Conservation (phyloP, 2,888 invertebrate species). For the Nephrocerus scutellatus region DNA sequence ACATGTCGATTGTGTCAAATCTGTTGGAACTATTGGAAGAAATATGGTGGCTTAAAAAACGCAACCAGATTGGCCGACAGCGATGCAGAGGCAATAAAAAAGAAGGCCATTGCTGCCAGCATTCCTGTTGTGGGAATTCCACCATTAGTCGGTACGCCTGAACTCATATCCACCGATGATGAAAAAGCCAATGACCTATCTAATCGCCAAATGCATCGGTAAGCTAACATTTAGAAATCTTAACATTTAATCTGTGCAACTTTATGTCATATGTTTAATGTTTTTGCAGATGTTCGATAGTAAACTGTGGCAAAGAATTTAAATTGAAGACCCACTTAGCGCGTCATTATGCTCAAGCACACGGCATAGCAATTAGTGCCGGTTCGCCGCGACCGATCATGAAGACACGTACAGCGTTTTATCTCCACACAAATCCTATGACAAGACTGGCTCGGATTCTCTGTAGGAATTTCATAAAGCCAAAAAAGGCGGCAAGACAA, state of each 20-base stretch:
- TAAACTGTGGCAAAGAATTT: conserved; percentile 92
- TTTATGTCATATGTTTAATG: conserved; percentile 3
- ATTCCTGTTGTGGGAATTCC: conserved; percentile 25
- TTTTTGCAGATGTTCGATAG: conserved; percentile 76
- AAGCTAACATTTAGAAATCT: conserved; percentile 13
- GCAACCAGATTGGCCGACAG: conserved; percentile 51
- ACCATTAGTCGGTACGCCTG: conserved; percentile 22
- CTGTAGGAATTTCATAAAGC: conserved; percentile 73
- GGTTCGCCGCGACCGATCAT: conserved; percentile 86
- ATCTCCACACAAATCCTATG: conserved; percentile 83
- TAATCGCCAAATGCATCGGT: conserved; percentile 46
- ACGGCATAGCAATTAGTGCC: conserved; percentile 63
- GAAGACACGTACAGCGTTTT: conserved; percentile 96
- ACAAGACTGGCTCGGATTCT: conserved; percentile 83
- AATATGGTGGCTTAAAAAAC: conserved; percentile 92
- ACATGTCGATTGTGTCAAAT: conserved; percentile 86
- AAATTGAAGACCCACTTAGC: conserved; percentile 90
- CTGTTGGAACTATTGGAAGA: conserved; percentile 99
- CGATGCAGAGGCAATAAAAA: conserved; percentile 48
- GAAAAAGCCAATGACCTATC: conserved; percentile 49
- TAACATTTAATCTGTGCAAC: conserved; percentile 4
- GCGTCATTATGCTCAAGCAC: conserved; percentile 88
- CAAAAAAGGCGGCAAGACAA: conserved; percentile 80
- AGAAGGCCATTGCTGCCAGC: conserved; percentile 27
- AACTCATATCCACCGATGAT: conserved; percentile 43